Conservation (phyloP, 1,140 invertebrate species). For the Hesperophylax magnus region DNA sequence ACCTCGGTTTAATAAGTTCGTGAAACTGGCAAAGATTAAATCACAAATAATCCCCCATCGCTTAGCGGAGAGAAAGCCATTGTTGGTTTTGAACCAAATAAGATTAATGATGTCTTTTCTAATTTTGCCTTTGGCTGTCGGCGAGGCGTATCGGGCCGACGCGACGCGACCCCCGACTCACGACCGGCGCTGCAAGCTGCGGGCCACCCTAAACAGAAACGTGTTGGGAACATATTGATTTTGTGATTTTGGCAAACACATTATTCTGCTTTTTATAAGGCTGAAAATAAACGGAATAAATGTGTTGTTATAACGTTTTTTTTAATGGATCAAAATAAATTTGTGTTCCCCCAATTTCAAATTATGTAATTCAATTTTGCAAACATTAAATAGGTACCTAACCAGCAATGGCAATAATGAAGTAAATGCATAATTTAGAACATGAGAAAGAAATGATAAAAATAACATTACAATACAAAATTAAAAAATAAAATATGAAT, state of each 20-base stretch:
- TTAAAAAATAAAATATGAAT: too few relatives aligned
- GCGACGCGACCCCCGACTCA: neutral
- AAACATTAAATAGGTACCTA: too few relatives aligned
- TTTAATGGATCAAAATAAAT: too few relatives aligned
- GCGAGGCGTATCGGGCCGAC: neutral
- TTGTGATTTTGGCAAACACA: neutral
- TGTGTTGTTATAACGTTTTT: too few relatives aligned
- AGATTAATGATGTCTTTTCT: conserved; percentile 47
- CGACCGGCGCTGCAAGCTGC: neutral
- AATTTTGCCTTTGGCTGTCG: conserved; percentile 28
- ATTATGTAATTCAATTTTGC: too few relatives aligned
- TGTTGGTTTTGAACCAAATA: conserved; percentile 34
- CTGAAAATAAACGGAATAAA: too few relatives aligned
- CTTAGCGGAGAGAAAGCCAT: neutral
- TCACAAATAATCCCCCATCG: conserved; percentile 21
- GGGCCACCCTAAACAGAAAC: neutral
- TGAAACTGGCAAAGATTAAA: conserved; percentile 16
- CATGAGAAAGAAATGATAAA: too few relatives aligned
- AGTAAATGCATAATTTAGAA: too few relatives aligned
- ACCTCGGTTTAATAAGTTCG: conserved; percentile 3
- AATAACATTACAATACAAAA: too few relatives aligned
- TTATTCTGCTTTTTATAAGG: too few relatives aligned
- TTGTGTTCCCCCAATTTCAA: too few relatives aligned
- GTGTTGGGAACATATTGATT: conserved; percentile 16
- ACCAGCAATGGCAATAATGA: too few relatives aligned